Evolutionary conservation across 2,797 vertebrate genomes (phyloP), one percentile per base, ranked within the genome.

Genomic region (Dendrocincla fuliginosa): DNA sequence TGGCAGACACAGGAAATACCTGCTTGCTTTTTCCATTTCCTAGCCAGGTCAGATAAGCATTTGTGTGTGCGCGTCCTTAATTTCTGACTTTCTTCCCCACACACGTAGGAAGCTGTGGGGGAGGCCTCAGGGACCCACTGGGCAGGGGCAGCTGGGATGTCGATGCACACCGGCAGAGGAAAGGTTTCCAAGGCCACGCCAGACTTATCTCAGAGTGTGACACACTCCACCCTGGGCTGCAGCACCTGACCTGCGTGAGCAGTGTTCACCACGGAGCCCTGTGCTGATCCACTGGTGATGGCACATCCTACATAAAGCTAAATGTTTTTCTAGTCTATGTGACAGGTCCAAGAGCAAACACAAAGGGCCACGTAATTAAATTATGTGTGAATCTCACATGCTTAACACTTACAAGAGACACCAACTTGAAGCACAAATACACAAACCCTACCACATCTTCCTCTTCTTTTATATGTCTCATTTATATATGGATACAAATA

Each of bases 321-420:
- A 87, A 93, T 86, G 79, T 73, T 95, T 73, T 67, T 86, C 97
- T 98, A 97, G 79, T 92, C 95, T 94, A 97, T 23, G 70, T 95
- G 95, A 96, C 57, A 59, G 87, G 84, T 93, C 94, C 87, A 85
- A 81, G 80, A 95, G 96, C 96, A 98, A 96, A 98, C 95, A 98
- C 97, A 93, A 93, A 95, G 89, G 84, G 88, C 89, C 94, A 94
- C 75, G 9, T 46, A 92, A 87, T 93, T 95, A 95, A 96, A 91
- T 94, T 83, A 82, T 69, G 78, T 71, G 96, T 95, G 96, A 93
- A 96, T 96, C 87, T 96, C 93, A 97, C 98, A 98, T 98, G 98
- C 98, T 97, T 87, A 93, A 98, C 97, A 97, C 84, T 78, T 96
- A 97, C 92, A 96, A 96, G 85, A 97, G 96, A 97, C 97, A 97